Conservation (phyloP, 2,888 invertebrate genomes). For the Podotricha telesiphe region DNA sequence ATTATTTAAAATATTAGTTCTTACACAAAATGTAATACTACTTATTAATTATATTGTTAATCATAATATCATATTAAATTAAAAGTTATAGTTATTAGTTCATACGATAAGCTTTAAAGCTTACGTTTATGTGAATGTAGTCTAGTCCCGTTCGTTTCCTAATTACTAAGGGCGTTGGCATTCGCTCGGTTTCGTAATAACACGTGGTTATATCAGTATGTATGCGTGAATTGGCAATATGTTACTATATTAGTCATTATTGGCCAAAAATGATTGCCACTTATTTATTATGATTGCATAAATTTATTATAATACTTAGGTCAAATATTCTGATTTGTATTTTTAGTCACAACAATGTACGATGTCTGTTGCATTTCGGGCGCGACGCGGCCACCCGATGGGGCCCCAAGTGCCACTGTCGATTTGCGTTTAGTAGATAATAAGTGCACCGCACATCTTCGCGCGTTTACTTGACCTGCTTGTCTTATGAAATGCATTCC, state of each 20-base stretch:
- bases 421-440: constrained; percentile 73
- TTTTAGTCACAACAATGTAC: constrained; percentile 2
- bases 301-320: neutral
- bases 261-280: constrained; percentile 18
- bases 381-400: constrained; percentile 68
- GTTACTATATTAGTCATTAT: constrained; percentile 30
- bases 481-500: constrained; percentile 59
- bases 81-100: neutral
- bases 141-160: constrained; percentile 31
- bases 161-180: constrained; percentile 55
- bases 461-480: constrained; percentile 59
- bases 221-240: constrained; percentile 28
- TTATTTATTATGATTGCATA: neutral
- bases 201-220: constrained; percentile 44
- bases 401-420: constrained; percentile 61
- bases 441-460: constrained; percentile 71
- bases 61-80: neutral
- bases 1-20: no score
- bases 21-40: no score
- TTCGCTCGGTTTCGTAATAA: constrained; percentile 49
- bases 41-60: neutral
- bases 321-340: neutral
- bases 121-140: constrained; percentile 27
- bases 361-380: constrained; percentile 60
- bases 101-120: neutral